Conservation (phyloP, 2,797 vertebrate genomes). For the Furcifer pardalis region DNA sequence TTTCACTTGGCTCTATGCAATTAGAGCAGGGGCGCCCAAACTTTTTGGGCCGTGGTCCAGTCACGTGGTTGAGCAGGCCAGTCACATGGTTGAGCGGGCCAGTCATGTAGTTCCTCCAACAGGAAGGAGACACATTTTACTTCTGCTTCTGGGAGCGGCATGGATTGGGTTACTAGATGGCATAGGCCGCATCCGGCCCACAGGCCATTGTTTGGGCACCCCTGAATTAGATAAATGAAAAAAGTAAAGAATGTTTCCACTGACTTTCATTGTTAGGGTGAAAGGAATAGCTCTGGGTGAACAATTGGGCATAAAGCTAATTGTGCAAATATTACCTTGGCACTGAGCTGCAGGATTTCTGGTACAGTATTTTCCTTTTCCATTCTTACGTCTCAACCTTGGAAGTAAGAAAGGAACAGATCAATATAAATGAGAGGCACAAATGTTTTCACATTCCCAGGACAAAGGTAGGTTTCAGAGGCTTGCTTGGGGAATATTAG, state of each 20-base stretch:
- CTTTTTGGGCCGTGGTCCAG: too few species aligned
- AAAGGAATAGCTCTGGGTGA: neutral
- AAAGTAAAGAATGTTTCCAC: neutral
- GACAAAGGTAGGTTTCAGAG: too few species aligned
- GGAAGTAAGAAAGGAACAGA: neutral
- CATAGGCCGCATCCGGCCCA: too few species aligned
- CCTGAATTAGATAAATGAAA: neutral
- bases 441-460: neutral
- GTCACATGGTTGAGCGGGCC: too few species aligned
- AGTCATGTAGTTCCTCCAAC: too few species aligned
- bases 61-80: too few species aligned
- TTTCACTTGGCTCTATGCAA: neutral
- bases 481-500: neutral
- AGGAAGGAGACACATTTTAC: too few species aligned
- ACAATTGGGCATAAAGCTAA: neutral
- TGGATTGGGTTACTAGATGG: too few species aligned
- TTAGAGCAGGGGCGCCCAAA: too few species aligned
- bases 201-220: too few species aligned
- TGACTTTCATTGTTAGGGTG: neutral
- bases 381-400: neutral
- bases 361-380: neutral
- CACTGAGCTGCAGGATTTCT: neutral
- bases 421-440: neutral
- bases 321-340: neutral
- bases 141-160: too few species aligned